Evolutionary conservation across 2,888 invertebrate genomes (phyloP).

Genomic region (Polyommatus iphigenia): DNA sequence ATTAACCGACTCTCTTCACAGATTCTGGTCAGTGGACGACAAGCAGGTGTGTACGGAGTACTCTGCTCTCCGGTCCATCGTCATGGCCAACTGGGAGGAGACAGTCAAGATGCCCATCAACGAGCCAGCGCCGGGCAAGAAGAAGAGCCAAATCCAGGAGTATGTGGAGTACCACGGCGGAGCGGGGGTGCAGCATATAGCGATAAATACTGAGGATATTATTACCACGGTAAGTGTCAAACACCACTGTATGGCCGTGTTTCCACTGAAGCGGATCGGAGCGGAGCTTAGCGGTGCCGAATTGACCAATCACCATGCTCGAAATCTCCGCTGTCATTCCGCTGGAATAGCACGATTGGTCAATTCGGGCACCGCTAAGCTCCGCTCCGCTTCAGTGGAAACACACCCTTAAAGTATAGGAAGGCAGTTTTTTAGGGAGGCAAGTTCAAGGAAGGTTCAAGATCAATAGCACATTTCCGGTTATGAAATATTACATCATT

Average conservation of each 20-base stretch:
- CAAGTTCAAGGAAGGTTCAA: no score
- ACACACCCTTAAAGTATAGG: no score
- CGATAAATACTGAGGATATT: constrained; percentile 96
- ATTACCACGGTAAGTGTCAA: constrained; percentile 84
- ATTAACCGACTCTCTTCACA: no score
- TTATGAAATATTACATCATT: no score
- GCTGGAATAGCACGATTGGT: no score
- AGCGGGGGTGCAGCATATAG: constrained; percentile 98
- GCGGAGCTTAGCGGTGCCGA: no score
- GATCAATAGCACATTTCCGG: no score
- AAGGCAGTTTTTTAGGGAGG: background rate
- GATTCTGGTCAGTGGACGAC: constrained; percentile 99
- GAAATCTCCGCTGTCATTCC: no score
- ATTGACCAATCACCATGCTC: no score
- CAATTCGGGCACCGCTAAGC: no score
- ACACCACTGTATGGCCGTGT: background rate
- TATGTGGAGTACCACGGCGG: constrained; percentile 99
- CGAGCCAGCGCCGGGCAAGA: constrained; percentile 96
- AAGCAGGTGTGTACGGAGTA: constrained; percentile 96
- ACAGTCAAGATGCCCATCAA: constrained; percentile 98
- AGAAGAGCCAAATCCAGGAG: constrained; percentile 98
- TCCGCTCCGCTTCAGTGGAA: no score
- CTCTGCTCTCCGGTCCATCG: constrained; percentile 97
- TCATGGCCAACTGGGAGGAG: constrained; percentile 98
- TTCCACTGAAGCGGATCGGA: no score